Evolutionary conservation across 2,113 vertebrate genomes (phyloP).

Genomic region (Castor canadensis): DNA sequence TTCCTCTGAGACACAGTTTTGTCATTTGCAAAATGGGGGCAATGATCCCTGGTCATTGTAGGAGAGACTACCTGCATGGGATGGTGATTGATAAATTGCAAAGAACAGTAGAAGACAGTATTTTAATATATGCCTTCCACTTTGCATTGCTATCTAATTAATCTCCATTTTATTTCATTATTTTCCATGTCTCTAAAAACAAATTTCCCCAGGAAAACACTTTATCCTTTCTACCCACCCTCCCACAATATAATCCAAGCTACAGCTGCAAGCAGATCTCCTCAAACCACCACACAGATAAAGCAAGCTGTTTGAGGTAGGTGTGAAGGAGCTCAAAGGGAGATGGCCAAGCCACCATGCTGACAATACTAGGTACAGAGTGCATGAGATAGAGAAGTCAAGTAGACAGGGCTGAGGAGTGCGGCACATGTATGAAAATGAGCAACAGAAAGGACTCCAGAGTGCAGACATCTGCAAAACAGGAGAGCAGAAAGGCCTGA

Average conservation of each 20-base stretch:
- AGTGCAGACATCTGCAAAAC: not conserved
- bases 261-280: not conserved
- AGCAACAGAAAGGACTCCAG: not conserved
- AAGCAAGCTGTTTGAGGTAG: fast-evolving
- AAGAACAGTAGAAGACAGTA: not conserved
- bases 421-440: not conserved
- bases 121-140: not conserved
- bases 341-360: not conserved
- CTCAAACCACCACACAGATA: not conserved
- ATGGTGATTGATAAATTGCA: not conserved
- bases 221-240: not conserved
- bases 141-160: not conserved
- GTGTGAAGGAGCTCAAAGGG: not conserved
- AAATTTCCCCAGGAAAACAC: not conserved
- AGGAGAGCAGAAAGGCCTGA: not conserved
- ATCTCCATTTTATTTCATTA: too few relatives aligned
- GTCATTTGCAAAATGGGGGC: not conserved
- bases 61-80: not conserved
- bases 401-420: not conserved
- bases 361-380: not conserved
- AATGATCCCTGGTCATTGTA: not conserved
- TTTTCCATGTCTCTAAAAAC: not conserved
- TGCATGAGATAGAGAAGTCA: not conserved
- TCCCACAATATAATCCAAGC: not conserved
- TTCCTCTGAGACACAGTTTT: not conserved